These are phyloP conservation scores for Mesorhabditis spiculigera DNA, from an alignment of 2,888 invertebrate genomes.

Conservation along the genomic window DNA sequence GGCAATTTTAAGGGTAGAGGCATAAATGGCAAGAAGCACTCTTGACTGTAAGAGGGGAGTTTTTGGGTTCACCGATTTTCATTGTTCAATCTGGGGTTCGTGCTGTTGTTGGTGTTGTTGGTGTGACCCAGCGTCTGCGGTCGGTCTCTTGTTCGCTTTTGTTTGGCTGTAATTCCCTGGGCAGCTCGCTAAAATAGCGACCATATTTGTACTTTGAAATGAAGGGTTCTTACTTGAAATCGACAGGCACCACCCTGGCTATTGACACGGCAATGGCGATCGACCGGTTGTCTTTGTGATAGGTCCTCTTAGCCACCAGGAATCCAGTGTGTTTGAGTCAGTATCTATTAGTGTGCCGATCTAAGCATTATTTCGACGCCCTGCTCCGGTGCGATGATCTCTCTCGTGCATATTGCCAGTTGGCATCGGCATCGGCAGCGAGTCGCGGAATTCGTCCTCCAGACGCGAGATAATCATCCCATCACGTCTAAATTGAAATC, in stretches of 20 bases:
- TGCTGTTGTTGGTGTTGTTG: neutral
- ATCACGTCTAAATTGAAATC: slow-evolving; percentile 30
- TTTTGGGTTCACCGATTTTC: slow-evolving; percentile 1
- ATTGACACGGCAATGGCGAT: slow-evolving; percentile 35
- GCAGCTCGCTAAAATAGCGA: slow-evolving; percentile 47
- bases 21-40: neutral
- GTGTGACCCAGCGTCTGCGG: slow-evolving; percentile 15
- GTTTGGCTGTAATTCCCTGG: slow-evolving; percentile 52
- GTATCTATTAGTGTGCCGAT: too few relatives aligned
- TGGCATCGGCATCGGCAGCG: slow-evolving; percentile 53
- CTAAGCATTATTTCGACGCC: neutral
- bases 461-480: slow-evolving; percentile 50
- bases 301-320: slow-evolving; percentile 58
- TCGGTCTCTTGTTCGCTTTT: slow-evolving; percentile 47
- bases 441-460: slow-evolving; percentile 47
- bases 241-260: slow-evolving; percentile 45
- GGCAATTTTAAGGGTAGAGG: neutral
- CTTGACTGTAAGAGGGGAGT: neutral
- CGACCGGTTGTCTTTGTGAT: slow-evolving; percentile 44
- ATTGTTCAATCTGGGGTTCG: neutral
- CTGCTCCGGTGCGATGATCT: slow-evolving; percentile 47
- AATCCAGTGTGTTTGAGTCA: slow-evolving; percentile 16
- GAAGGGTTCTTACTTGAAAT: slow-evolving; percentile 34
- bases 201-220: neutral
- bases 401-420: slow-evolving; percentile 37